These are phyloP conservation scores for Todiramphus saurophagus DNA, from an alignment of 2,113 vertebrate species.

Conservation along the genomic window DNA sequence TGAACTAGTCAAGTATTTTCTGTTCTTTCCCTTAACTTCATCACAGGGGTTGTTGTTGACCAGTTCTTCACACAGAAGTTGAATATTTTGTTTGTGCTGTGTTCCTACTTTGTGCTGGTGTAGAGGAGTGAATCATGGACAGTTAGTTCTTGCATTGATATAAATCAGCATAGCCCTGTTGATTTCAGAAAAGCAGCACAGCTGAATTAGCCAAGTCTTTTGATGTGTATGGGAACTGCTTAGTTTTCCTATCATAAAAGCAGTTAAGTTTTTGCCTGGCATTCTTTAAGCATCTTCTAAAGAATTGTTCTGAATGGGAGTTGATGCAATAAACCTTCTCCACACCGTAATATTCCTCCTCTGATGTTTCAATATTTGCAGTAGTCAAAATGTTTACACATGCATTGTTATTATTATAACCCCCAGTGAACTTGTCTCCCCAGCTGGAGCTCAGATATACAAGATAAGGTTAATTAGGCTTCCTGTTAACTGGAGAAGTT, in stretches of 20 bases:
- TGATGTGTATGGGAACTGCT: neutral
- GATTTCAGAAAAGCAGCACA: neutral
- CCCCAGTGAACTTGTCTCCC: constrained; percentile 43
- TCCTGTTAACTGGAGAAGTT: constrained; percentile 50
- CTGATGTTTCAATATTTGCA: neutral
- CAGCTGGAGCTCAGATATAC: constrained; percentile 54
- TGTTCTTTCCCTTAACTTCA: neutral
- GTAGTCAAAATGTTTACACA: constrained; percentile 35
- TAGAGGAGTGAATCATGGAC: neutral
- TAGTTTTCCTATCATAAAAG: neutral
- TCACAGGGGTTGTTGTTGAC: neutral
- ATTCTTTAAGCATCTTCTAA: neutral
- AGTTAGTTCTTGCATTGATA: neutral
- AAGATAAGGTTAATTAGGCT: constrained; percentile 60
- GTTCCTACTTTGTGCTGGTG: neutral
- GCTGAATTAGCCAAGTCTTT: neutral
- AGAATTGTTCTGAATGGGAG: neutral
- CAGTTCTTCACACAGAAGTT: neutral
- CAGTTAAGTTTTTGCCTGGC: neutral
- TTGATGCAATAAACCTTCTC: neutral
- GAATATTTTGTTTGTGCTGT: neutral
- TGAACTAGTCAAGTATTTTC: neutral
- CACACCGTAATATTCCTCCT: neutral
- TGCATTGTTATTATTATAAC: constrained; percentile 34
- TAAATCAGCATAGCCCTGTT: neutral